These are phyloP conservation scores for Hypselothyrea guttata DNA, from an alignment of 2,888 invertebrate species.

Conservation along the genomic window DNA sequence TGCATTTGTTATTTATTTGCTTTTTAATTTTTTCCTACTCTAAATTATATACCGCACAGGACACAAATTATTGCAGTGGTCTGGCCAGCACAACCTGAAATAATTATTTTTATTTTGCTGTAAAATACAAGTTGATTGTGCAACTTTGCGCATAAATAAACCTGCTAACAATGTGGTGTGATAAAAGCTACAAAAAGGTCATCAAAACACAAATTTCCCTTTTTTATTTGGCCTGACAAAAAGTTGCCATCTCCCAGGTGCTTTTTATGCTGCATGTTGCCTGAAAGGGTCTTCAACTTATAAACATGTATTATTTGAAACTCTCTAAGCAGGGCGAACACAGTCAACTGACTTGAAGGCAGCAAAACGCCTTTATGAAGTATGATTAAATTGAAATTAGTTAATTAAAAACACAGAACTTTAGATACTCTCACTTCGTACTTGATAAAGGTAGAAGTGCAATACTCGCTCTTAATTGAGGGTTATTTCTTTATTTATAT, in stretches of 20 bases:
- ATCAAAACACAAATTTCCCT: conserved; percentile 33
- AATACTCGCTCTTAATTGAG: no score
- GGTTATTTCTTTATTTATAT: no score
- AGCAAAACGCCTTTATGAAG: neutral
- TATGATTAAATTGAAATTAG: no score
- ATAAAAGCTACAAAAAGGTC: conserved; percentile 44
- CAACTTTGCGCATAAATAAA: conserved; percentile 62
- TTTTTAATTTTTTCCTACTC: neutral
- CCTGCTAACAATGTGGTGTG: conserved; percentile 52
- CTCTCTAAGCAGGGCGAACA: neutral
- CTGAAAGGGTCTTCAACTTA: conserved; percentile 9
- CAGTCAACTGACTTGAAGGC: neutral
- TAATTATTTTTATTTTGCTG: conserved; percentile 55
- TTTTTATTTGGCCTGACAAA: conserved; percentile 2
- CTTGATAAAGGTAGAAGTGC: no score
- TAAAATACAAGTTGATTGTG: conserved; percentile 56
- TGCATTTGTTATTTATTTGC: conserved; percentile 22
- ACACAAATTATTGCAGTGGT: conserved; percentile 34
- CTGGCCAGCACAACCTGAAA: conserved; percentile 36
- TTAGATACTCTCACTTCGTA: no score
- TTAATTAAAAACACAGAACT: no score
- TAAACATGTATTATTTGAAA: conserved; percentile 8
- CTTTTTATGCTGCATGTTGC: conserved; percentile 7
- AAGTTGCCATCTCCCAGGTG: conserved; percentile 20
- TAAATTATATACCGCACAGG: conserved; percentile 13